Base-by-base conservation (phyloP, 2,888 invertebrate genomes). In the Scaptomyza caliginosa region DNA sequence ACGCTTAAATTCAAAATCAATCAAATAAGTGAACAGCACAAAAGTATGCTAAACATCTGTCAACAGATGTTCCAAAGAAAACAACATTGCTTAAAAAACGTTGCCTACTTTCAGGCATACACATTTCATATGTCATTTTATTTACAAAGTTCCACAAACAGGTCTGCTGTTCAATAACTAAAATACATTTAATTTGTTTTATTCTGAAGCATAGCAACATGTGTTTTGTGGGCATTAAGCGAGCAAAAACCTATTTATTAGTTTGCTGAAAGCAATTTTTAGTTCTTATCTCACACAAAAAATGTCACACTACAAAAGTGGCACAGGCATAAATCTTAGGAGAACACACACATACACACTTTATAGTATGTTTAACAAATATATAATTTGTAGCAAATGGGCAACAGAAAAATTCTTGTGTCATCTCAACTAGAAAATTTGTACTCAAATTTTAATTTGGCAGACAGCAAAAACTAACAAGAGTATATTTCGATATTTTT, bases 251-350 rank as follows among this genome's bases (percentile, higher is more conserved):
- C 30, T 19, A 70, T 71, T 85, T 68, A 86, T 81, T 85, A 86
- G 71, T 74, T 66, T 78, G n/a, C 63, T 66, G 51, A 62, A 65
- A 75, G 59, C 76, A 50, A 70, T 63, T 81, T 81, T 67, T 58
- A 76, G 58, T 67, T 76, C 69, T 67, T 64, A 39, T 49, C 51
- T 48, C 32, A 45, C 57, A 52, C 66, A 71, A 57, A 70, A 71
- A 57, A 65, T 51, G 76, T 71, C 71, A 57, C 66, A 71, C 74
- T 54, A 81, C 72, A 72, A 82, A 85, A 34, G 60, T 80, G 85
- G 81, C 81, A 87, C 81, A 81, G 85, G 85, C 87, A 86, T 81
- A 86, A 81, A 81, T 81, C 87, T 86, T 67, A 56, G 38, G 34
- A 48, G 66, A 50, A 63, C 74, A 68, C 42, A 32, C 5, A 26